Conservation (phyloP, 2,113 vertebrate genomes). For the Hyaena hyaena region DNA sequence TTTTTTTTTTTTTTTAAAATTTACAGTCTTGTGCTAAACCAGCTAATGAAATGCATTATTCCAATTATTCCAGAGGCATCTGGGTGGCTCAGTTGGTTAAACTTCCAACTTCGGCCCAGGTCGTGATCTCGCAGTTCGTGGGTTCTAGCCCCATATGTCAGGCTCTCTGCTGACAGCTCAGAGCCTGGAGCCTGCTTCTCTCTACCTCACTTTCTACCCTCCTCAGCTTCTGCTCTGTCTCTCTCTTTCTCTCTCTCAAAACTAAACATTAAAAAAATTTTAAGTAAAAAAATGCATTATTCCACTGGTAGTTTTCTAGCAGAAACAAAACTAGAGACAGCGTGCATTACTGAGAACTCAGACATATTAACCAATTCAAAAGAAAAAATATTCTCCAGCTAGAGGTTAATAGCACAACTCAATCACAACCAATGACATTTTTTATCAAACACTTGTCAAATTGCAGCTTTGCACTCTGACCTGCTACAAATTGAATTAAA, state of each 20-base stretch:
- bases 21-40: slow-evolving; percentile 60
- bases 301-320: slow-evolving; percentile 9
- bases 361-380: slow-evolving; percentile 42
- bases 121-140: too few relatives aligned
- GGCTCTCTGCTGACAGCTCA: too few relatives aligned
- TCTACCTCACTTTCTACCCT: too few relatives aligned
- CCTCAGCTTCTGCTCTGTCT: too few relatives aligned
- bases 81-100: too few relatives aligned
- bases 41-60: slow-evolving; percentile 59
- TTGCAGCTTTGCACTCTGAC: slow-evolving; percentile 71
- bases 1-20: slow-evolving; percentile 66
- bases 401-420: slow-evolving; percentile 77
- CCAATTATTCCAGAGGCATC: slow-evolving; percentile 1
- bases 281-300: slow-evolving; percentile 44
- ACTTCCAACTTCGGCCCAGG: too few relatives aligned
- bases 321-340: slow-evolving; percentile 51
- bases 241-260: too few relatives aligned
- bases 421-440: slow-evolving; percentile 65
- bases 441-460: slow-evolving; percentile 76
- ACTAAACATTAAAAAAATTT: too few relatives aligned
- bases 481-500: slow-evolving; percentile 73
- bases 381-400: slow-evolving; percentile 35
- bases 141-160: too few relatives aligned
- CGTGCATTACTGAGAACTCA: slow-evolving; percentile 33
- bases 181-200: too few relatives aligned